Evolutionary conservation across 2,888 invertebrate genomes (phyloP).

Genomic region (Cheilosia vernalis): DNA sequence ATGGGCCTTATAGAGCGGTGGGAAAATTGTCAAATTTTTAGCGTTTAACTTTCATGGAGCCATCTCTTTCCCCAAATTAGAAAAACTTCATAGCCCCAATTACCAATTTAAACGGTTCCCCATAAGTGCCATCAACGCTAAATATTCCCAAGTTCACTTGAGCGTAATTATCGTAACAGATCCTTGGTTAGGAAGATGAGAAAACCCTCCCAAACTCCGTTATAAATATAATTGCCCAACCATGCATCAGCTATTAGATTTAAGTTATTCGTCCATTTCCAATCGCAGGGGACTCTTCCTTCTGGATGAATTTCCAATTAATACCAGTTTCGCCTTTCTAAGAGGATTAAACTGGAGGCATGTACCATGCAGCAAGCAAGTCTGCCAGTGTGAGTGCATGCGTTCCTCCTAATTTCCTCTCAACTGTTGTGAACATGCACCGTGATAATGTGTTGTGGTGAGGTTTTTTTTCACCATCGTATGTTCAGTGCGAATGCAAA

Average conservation of each 20-base stretch:
- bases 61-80: not conserved
- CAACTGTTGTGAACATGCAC: not conserved
- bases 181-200: not conserved
- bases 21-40: no score
- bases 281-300: constrained; percentile 32
- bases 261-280: constrained; percentile 30
- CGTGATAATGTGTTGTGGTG: not conserved
- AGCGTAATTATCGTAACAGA: constrained; percentile 1
- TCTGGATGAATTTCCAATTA: constrained; percentile 44
- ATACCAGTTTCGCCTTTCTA: constrained; percentile 28
- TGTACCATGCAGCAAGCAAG: not conserved
- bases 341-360: constrained; percentile 38
- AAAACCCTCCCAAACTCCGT: not conserved
- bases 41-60: no score
- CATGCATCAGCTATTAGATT: constrained; percentile 41
- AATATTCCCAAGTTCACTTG: not conserved
- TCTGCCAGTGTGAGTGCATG: constrained; percentile 12
- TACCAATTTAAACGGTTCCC: not conserved
- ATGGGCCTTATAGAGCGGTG: no score
- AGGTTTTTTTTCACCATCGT: not conserved
- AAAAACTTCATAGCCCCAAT: not conserved
- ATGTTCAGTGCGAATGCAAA: constrained; percentile 16
- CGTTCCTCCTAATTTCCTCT: constrained; percentile 4
- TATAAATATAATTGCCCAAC: constrained; percentile 21
- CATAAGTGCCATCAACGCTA: not conserved